Evolutionary conservation across 2,888 invertebrate species (phyloP), one percentile per base, ranked within the genome.

Genomic region (Ashinkailepas kermadecensis): DNA sequence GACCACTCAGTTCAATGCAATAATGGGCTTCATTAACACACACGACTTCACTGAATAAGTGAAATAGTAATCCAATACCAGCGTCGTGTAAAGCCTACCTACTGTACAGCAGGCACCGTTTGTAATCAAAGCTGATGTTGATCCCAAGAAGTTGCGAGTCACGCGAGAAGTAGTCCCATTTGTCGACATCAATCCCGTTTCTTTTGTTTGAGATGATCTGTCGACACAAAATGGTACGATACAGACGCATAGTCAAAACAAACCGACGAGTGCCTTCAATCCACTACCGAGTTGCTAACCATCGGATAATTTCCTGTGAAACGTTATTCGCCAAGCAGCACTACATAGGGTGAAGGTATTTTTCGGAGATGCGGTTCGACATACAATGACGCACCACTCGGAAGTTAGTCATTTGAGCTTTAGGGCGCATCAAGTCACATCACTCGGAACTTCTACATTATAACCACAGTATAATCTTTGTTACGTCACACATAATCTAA

Each of bases 121-220:
- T 84, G 84, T 88, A 88, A 85, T 89, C 89, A 85, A 90, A 90
- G 81, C 86, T 86, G 81, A 87, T 87, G 56, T 85, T 86, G 6
- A 89, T 86, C 25, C 89, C 89, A 23, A 90, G 85, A 84, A 88
- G 87, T 81, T 88, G 87, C 78, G 88, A 88, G 85, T 92, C 92
- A 54, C 92, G 88, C 25, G 90, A 87, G 80, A 93, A 87, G 85
- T 93, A 92, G 85, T 93, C 92, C 89, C 91, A 91, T 86, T 92
- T 91, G 86, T 92, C 92, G 0, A 92, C 92, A 86, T 92, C 92
- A 25, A 92, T 87, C 13, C 90, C 90, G 83, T 83, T 90, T 64
- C 87, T 86, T 83, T 89, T 88, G 86, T 92, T 92, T 80, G 90
- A 88, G 0, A 92, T 89, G 83, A 92, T 90, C 89, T 91, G 84